phyloP scores from a whole-genome alignment of 2,888 invertebrate genomes.

The Rhimphoctona megacephalus region DNA sequence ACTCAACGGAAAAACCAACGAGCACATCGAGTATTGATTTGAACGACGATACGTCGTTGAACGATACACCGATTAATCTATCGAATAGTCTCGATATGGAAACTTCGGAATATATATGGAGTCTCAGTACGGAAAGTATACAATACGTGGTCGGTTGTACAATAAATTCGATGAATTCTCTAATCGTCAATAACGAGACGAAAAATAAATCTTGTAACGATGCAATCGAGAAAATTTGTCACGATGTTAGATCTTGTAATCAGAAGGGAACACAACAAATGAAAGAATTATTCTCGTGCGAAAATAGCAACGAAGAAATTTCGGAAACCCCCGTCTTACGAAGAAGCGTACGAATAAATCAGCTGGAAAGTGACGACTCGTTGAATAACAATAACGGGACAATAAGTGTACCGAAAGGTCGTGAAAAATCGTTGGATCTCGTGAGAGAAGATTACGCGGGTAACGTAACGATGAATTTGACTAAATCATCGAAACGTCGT shows the following conservation, averaged over 20 bases:
- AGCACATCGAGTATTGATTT: constrained; percentile 80
- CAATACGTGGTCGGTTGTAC: constrained; percentile 79
- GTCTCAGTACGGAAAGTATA: constrained; percentile 78
- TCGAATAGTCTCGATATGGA: constrained; percentile 79
- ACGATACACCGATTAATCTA: constrained; percentile 78
- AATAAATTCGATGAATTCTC: constrained; percentile 69
- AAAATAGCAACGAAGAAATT: constrained; percentile 67
- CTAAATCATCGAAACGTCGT: constrained; percentile 69
- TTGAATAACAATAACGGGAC: constrained; percentile 68
- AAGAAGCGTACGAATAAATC: constrained; percentile 81
- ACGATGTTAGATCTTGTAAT: constrained; percentile 31
- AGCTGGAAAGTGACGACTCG: constrained; percentile 79
- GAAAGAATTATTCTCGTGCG: constrained; percentile 67
- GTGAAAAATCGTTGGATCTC: constrained; percentile 51
- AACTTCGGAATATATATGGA: constrained; percentile 80
- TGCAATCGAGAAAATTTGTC: constrained; percentile 25
- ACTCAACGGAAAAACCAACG: constrained; percentile 67
- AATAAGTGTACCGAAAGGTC: constrained; percentile 38
- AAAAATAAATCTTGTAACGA: constrained; percentile 48
- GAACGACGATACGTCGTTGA: constrained; percentile 75
- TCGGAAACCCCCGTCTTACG: constrained; percentile 77
- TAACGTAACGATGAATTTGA: constrained; percentile 55
- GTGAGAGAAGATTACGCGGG: constrained; percentile 65
- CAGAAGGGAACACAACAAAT: constrained; percentile 68
- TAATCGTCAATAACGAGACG: constrained; percentile 34